Base-by-base conservation (phyloP, 2,797 vertebrate species). In the Ciconia nigra region DNA sequence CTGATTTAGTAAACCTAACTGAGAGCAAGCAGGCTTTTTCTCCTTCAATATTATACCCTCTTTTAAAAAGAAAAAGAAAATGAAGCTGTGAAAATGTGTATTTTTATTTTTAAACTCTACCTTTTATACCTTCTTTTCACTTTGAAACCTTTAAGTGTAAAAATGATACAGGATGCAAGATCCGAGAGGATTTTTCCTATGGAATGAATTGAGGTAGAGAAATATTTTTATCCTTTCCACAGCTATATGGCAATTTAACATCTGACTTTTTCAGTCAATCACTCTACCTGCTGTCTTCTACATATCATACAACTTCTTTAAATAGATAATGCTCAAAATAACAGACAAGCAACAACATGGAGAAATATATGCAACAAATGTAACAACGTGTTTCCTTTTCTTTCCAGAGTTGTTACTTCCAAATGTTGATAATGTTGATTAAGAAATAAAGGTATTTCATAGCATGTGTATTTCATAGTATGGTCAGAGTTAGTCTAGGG, bases 1-100 rank as follows among this genome's bases (percentile, higher is more conserved):
- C 91, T 97, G 97, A 98, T 97, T 97, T 97, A 97, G 96, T 94
- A 96, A 97, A 94, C 74, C 87, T 82, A 84, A 92, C 92, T 46
- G 92, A 58, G 73, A 95, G 58, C 54, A 85, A 62, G 69, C 44
- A 55, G 46, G 15, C 91, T 93, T 74, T 47, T 51, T 57, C 85
- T 63, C 46, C 51, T 78, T 86, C 46, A 51, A 18, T 65, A 67
- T 82, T 63, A 81, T 62, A 76, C 65, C 41, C 10, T 49, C 41
- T 62, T 67, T 41, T 63, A 87, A 83, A 91, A 87, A 77, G 13
- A 46, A 73, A 65, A 61, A 10, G 31, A 83, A 89, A 76, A 24
- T 0, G 2, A 89, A 91, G 47, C 77, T 80, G 61, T 72, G 31
- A 79, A 94, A 92, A 81, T 67, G 26, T 51, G 58, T 83, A 17